Evolutionary conservation across 2,113 vertebrate genomes (phyloP).

Genomic region (Galemys pyrenaicus): DNA sequence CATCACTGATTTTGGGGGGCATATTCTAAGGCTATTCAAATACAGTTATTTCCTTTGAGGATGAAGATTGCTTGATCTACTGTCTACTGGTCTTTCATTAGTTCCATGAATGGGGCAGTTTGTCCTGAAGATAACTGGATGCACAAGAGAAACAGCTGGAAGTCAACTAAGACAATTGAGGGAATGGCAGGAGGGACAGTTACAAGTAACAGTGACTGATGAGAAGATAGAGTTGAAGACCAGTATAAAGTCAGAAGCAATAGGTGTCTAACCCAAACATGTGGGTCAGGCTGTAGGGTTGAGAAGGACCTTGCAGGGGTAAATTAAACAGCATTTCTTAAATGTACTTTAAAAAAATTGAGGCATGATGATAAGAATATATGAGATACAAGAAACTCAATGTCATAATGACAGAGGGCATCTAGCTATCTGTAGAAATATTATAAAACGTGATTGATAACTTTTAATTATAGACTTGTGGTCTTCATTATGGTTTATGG

Average conservation of each 20-base stretch:
- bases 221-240: background rate
- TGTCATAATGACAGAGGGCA: background rate
- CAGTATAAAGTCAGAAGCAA: background rate
- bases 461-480: background rate
- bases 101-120: background rate
- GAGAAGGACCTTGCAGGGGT: background rate
- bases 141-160: background rate
- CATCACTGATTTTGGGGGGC: background rate
- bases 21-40: background rate
- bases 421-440: background rate
- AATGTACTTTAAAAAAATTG: background rate
- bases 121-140: background rate
- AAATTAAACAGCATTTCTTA: background rate
- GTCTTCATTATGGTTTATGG: slow-evolving; percentile 13
- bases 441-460: slow-evolving; percentile 5
- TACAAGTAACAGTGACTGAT: background rate
- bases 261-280: no score
- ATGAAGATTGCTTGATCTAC: background rate
- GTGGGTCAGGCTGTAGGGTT: background rate
- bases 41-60: background rate
- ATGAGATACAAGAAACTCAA: background rate
- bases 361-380: background rate
- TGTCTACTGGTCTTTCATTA: background rate
- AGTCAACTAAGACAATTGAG: background rate
- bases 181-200: no score